A percentile compares a stretch with the other conserved stretches of the same genome.
Evolutionary conservation across 2,113 vertebrate genomes (phyloP).

Genomic region (Dolichotis patagonum): DNA sequence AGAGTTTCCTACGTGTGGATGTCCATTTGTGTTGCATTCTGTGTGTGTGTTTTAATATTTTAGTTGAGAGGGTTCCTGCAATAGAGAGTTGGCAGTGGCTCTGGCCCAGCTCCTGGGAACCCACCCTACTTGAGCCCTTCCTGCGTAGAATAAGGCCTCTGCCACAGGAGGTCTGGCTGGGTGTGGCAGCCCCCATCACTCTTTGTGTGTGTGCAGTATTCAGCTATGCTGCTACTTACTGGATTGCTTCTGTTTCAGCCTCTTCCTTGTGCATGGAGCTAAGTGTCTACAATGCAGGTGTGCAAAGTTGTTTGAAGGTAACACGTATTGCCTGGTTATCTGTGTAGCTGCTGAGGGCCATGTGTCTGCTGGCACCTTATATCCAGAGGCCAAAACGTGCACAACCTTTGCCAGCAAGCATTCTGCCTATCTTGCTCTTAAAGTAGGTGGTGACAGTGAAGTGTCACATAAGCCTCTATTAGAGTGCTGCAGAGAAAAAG

Average conservation of each 20-base stretch:
- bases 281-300: background rate
- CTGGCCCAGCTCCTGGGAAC: background rate
- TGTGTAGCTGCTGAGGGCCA: background rate
- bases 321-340: background rate
- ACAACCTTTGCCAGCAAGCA: background rate
- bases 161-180: background rate
- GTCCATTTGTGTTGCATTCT: accelerated
- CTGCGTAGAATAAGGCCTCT: background rate
- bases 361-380: too few species aligned
- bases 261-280: background rate
- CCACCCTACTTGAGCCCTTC: background rate
- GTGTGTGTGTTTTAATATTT: background rate
- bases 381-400: background rate
- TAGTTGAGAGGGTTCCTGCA: accelerated
- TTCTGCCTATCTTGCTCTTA: background rate
- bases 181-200: background rate
- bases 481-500: background rate
- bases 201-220: too few species aligned
- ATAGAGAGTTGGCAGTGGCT: too few species aligned
- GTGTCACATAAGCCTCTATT: background rate
- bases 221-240: too few species aligned
- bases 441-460: background rate
- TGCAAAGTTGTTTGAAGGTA: too few species aligned
- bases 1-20: background rate
- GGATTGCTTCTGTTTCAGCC: background rate